These are phyloP conservation scores for Leptopilina clavipes DNA, from an alignment of 1,140 invertebrate genomes.

Conservation along the genomic window DNA sequence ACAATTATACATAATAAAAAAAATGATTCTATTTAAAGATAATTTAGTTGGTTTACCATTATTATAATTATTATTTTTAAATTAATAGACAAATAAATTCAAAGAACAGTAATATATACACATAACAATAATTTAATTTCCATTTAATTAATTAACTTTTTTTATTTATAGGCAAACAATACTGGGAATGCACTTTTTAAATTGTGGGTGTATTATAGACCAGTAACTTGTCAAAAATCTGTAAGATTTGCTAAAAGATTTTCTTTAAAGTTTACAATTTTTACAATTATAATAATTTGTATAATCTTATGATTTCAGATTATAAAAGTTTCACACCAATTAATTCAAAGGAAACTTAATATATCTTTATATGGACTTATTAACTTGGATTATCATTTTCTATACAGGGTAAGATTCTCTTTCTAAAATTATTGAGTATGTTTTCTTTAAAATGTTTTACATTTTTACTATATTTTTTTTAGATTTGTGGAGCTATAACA, in stretches of 20 bases:
- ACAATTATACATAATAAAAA: too few species aligned
- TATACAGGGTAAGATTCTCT: not conserved
- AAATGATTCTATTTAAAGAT: too few species aligned
- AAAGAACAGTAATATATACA: too few species aligned
- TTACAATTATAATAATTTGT: not conserved
- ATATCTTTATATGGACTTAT: not conserved
- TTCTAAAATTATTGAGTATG: not conserved
- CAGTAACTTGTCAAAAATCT: not conserved
- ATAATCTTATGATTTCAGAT: not conserved
- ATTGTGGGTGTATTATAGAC: not conserved
- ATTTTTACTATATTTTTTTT: too few species aligned
- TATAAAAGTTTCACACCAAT: not conserved
- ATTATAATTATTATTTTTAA: too few species aligned
- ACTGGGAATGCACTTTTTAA: slow-evolving; percentile 14
- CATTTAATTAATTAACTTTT: not conserved
- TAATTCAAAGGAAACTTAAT: not conserved
- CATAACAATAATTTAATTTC: too few species aligned
- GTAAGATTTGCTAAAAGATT: not conserved
- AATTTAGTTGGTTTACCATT: too few species aligned
- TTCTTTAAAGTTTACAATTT: too few species aligned
- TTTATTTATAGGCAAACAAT: not conserved
- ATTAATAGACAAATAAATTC: too few species aligned
- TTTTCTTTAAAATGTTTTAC: too few species aligned
- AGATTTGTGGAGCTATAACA: not conserved
- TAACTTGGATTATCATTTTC: not conserved